These are phyloP conservation scores for Enteromius anoplus DNA, from an alignment of 2,797 vertebrate species.

Conservation along the genomic window DNA sequence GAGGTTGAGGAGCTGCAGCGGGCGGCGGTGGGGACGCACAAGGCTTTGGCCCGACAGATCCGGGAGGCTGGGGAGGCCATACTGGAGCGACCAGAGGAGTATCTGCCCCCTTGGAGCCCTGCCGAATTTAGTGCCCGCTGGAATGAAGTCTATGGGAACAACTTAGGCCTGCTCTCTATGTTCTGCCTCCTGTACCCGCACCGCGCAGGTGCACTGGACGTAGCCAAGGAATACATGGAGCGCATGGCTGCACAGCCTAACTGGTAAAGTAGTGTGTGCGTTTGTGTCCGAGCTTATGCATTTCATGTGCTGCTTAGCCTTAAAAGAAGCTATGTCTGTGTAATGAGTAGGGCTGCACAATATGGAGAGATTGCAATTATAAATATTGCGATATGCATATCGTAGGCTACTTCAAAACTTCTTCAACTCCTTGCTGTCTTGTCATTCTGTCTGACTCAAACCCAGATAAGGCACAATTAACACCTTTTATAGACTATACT, in stretches of 20 bases:
- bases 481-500: not conserved
- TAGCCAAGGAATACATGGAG: conserved; percentile 98
- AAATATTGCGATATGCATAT: not conserved
- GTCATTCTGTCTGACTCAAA: not conserved
- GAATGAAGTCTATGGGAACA: conserved; percentile 99
- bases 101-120: conserved; percentile 93
- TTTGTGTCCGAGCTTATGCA: conserved; percentile 79
- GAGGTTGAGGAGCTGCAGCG: conserved; percentile 84
- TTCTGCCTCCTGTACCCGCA: conserved; percentile 96
- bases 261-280: conserved; percentile 83
- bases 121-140: conserved; percentile 91
- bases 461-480: conserved; percentile 6
- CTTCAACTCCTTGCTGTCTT: not conserved
- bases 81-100: conserved; percentile 88
- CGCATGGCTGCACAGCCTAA: conserved; percentile 99
- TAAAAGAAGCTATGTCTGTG: not conserved
- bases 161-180: conserved; percentile 94
- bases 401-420: not conserved
- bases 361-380: not conserved
- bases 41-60: conserved; percentile 83
- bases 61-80: conserved; percentile 87
- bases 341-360: not conserved
- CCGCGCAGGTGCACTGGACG: conserved; percentile 84
- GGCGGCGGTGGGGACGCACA: conserved; percentile 80
- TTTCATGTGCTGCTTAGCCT: conserved; percentile 61